Base-by-base conservation (phyloP, 2,113 vertebrate genomes). In the Larimichthys polyactis region DNA sequence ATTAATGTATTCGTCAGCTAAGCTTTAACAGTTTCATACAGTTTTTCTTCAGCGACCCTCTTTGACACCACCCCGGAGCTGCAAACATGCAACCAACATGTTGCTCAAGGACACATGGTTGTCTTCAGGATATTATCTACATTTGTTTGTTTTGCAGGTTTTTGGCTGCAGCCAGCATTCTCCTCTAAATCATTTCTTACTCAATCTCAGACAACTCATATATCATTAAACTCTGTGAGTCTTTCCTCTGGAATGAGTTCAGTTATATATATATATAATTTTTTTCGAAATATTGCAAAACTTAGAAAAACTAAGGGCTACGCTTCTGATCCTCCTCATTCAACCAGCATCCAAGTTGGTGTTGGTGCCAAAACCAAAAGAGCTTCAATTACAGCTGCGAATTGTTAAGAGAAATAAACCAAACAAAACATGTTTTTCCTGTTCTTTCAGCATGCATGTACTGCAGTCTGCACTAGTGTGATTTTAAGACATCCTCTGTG, bases 281-380 rank as follows among this genome's bases (percentile, higher is more conserved):
- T 55, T 71, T 72, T 48, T 14, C 22, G 66, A 69, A 71, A 60
- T 52, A 63, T 60, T 59, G 44, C 58, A 73, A 81, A 87, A 78
- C 51, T 29, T 55, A 12, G 32, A 36, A 36, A 36, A 17, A 54
- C 36, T 58, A 49, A 58, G 51, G 58, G 51, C 62, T 59, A n/a
- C n/a, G 54, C 24, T 11, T 7, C 57, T 75, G 49, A 74, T 46
- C 22, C 36, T 40, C 36, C 8, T 83, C 17, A 69, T 36, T 48
- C 29, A 60, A 58, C 15, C 19, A 40, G 66, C 22, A 70, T 88
- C 62, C 75, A 36, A 51, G 22, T 15, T 63, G 70, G 15, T 51
- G 54, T 60, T 29, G 12, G 12, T 55, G 60, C 55, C 71, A 36
- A 71, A 68, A 71, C 14, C 60, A 71, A 62, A 87, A 75, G 8